Base-by-base conservation (phyloP, 2,888 invertebrate genomes). In the Leptothorax acervorum region DNA sequence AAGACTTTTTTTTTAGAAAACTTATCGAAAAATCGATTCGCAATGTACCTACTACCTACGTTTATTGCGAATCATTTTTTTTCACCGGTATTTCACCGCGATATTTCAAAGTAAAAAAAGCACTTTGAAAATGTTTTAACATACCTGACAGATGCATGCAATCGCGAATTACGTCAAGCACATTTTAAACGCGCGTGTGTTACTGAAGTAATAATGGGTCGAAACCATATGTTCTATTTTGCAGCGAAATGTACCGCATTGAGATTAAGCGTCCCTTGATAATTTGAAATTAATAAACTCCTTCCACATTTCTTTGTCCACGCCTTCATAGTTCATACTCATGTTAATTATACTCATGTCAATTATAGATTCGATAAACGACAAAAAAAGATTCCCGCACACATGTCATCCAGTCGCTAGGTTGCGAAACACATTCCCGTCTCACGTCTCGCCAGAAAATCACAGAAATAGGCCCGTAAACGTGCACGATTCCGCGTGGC, bases 391-490 rank as follows among this genome's bases (percentile, higher is more conserved):
- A 55, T 45, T 42, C 39, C 3, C n/a, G 28, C 35, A n/a, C 11
- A 5, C 15, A 9, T 23, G 12, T 23, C 28, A 51, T 63, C 23
- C 12, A 51, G 35, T 39, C 42, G 28, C 28, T 76, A 28, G 9
- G 2, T 28, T 39, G 75, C 39, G 28, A 63, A 18, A 51, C 23
- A 53, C 28, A 39, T 9, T 23, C 28, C 23, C 18, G 51, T 18
- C 31, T 35, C 31, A 39, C 39, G 53, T 51, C 65, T 62, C 74
- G 45, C 45, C 8, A 75, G 63, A 75, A 42, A 66, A 55, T 66
- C 78, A 28, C 31, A 66, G 78, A 78, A 66, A 23, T 23, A 76
- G 42, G 12, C 28, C 15, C 3, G 55, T 39, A 18, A 55, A 45
- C 45, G 45, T 18, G 65, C 57, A 11, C 48, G 23, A 68, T 66